Evolutionary conservation across 2,797 vertebrate genomes (phyloP), one percentile per base, ranked within the genome.

Genomic region (Vultur gryphus): DNA sequence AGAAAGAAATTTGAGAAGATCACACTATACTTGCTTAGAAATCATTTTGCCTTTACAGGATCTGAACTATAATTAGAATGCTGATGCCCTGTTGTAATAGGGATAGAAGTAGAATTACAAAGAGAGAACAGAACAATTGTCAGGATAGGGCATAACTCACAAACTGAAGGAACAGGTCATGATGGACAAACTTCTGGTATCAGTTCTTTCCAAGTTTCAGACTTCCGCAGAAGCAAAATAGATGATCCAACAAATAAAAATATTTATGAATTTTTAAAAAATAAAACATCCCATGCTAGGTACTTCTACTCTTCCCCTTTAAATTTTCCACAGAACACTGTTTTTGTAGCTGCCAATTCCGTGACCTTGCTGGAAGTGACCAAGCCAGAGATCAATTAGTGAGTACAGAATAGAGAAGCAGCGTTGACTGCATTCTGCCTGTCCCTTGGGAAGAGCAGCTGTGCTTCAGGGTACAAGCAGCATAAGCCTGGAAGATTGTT

Each of bases 361-460:
- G 85, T 95, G 97, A 96, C 97, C 97, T 98, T 97, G 97, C 93
- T 93, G 92, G 95, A 97, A 97, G 96, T 96, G 96, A 95, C 87
- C 94, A 95, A 93, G 95, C 41, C 93, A 93, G 96, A 95, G 97
- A 97, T 97, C 96, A 96, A 95, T 97, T 96, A 97, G 95, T n/a
- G 93, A 96, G 82, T 29, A 84, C 44, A 80, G 90, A 92, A 77
- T 3, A 92, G 84, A 95, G 96, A 72, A 96, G 78, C 90, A 89
- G 94, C 44, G 26, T 7, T 67, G 85, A 52, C 92, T 62, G 73
- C 58, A 44, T 79, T 51, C 90, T 72, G 76, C 69, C 43, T 17
- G 58, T 75, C 84, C 85, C 84, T 14, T 44, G 95, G 96, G 92
- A 96, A 72, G 72, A 90, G 86, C 46, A 62, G 78, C 70, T 52